Base-by-base conservation (phyloP, 2,888 invertebrate species). In the Heliconius ethilla region DNA sequence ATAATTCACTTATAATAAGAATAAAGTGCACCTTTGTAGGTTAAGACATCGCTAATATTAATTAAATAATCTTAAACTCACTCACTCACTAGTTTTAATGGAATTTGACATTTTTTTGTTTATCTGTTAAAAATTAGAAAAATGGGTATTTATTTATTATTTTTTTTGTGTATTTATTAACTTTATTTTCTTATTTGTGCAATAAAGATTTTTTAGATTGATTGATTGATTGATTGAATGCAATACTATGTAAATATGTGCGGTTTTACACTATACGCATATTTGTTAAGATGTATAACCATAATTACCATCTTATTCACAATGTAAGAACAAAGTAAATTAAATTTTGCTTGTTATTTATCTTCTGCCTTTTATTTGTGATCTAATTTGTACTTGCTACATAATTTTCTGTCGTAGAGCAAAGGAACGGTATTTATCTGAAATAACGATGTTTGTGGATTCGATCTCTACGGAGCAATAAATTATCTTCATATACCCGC, bases 281-380 rank as follows among this genome's bases (percentile, higher is more conserved):
- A 86, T 83, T 83, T 84, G 82, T 86, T 89, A 89, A 88, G 86
- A 83, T 89, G 89, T 89, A 87, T 89, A 89, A 88, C 88, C 86
- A 89, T 83, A 83, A 82, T 84, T 84, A 85, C 86, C 85, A 86
- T 88, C 87, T 88, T 89, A 90, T 87, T 89, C 91, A 90, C 90
- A 87, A 88, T 89, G 90, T 92, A 91, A 90, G 86, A 85, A 88
- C 86, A 75, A 79, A 80, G 77, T 77, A 82, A 90, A 90, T 75
- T 89, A 91, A 88, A 86, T 90, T 91, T 92, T 92, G 92, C 92
- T 92, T 92, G 92, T 92, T 92, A 89, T 78, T 59, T 74, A 76
- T 37, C 73, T 74, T 51, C 25, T n/a, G 72, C 63, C 70, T 87
- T 81, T 84, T 82, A 82, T 80, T 79, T 82, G 70, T 27, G n/a